A percentile compares a stretch with the other conserved stretches of the same genome.
These are phyloP conservation scores for Ameiurus melas DNA, from an alignment of 2,113 vertebrate species.

Conservation along the genomic window DNA sequence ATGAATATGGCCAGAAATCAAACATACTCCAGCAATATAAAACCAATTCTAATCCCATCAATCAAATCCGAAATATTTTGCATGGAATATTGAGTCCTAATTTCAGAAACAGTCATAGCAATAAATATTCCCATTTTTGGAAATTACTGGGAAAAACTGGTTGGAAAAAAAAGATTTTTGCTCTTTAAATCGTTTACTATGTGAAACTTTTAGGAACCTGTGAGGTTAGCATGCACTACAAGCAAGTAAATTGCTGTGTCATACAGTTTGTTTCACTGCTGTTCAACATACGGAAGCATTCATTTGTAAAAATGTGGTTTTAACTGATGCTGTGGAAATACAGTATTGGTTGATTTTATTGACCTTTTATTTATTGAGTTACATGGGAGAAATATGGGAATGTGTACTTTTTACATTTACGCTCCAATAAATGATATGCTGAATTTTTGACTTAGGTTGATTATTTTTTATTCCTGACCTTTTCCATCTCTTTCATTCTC, in stretches of 20 bases:
- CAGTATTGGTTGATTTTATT: not conserved
- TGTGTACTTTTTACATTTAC: not conserved
- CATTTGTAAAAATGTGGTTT: not conserved
- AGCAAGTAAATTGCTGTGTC: not conserved
- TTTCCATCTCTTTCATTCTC: not conserved
- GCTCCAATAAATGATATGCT: not conserved
- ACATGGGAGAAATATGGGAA: not conserved
- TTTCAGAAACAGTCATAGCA: not conserved
- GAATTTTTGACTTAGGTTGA: not conserved
- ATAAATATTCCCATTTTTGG: not conserved
- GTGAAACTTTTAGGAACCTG: not conserved
- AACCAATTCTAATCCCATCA: not conserved
- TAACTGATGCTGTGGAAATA: not conserved
- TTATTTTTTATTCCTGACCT: not conserved
- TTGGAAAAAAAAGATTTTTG: too few species aligned
- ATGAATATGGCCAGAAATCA: not conserved
- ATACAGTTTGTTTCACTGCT: not conserved
- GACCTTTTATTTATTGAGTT: not conserved
- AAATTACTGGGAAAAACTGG: too few species aligned
- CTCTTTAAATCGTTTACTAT: too few species aligned
- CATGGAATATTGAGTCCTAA: not conserved
- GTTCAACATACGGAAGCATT: not conserved
- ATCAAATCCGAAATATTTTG: not conserved
- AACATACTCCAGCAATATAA: not conserved
- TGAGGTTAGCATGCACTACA: not conserved